Evolutionary conservation across 1,140 invertebrate species (phyloP).

Genomic region (Drosophila novamexicana): DNA sequence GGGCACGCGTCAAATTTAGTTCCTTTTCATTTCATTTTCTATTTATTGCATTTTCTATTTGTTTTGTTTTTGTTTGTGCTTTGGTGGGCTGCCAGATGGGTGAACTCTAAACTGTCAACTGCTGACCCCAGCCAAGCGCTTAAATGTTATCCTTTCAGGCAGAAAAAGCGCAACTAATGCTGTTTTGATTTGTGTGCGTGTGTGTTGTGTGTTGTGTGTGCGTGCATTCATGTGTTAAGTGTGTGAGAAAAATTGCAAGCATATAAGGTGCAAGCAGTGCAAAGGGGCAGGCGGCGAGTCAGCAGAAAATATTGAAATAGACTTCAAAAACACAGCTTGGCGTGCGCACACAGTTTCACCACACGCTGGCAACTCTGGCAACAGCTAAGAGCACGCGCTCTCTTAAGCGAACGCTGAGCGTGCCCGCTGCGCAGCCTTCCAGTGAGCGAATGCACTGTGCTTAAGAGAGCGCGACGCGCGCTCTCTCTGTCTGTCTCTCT

Average conservation of each 20-base stretch:
- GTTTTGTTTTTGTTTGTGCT: conserved; percentile 21
- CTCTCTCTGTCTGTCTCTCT: too few relatives aligned
- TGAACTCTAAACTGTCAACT: conserved; percentile 30
- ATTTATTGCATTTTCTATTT: conserved; percentile 8
- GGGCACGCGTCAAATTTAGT: conserved; percentile 25
- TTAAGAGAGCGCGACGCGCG: conserved; percentile 3
- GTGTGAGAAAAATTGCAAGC: conserved; percentile 39
- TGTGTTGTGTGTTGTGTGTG: not conserved
- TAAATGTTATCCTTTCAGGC: conserved; percentile 19
- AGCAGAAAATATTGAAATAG: not conserved
- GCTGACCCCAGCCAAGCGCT: conserved; percentile 5
- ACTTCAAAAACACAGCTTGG: not conserved
- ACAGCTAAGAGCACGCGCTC: conserved; percentile 18
- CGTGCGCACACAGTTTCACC: not conserved
- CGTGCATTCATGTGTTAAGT: conserved; percentile 40
- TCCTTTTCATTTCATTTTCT: conserved; percentile 2
- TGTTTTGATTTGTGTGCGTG: conserved; percentile 44
- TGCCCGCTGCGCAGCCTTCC: conserved; percentile 70
- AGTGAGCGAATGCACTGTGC: conserved; percentile 12
- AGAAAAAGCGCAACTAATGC: conserved; percentile 74
- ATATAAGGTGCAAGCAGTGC: not conserved
- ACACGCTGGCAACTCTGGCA: conserved; percentile 31
- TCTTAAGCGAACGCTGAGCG: conserved; percentile 19
- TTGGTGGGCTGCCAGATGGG: conserved; percentile 6
- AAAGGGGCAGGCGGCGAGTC: not conserved